Base-by-base conservation (phyloP, 2,113 vertebrate genomes). In the Pseudorhombus dupliciocellatus region DNA sequence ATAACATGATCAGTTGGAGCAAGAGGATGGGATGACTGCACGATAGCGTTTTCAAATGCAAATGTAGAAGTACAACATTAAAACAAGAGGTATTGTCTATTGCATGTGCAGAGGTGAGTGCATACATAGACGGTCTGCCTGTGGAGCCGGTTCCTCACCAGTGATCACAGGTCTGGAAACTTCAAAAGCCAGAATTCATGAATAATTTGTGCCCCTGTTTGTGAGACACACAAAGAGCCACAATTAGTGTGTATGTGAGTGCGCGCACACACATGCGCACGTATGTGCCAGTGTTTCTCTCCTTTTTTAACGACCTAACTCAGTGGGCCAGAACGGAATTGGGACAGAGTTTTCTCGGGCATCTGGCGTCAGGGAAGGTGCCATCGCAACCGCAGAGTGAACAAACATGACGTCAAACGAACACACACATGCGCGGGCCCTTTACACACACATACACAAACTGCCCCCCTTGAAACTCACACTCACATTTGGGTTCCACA, bases 401-500 rank as follows among this genome's bases (percentile, higher is more conserved):
- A 86, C 84, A 90, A 90, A 92, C 84, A 83, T 92, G 90, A 89
- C 86, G 86, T 93, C 90, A 90, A 89, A 80, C 70, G 22, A 28
- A 48, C 79, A 58, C 56, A 31, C 54, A 57, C 54, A 56, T 24
- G 22, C 53, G 57, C 52, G 48, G 61, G 58, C 57, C 40, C 66
- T 26, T n/a, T n/a, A n/a, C 61, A n/a, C 26, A 44, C 57, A 14
- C 75, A 62, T 21, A 21, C 55, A 71, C 58, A 37, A 26, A 69
- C 34, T 54, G 4, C 40, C 15, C 26, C 18, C 66, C 10, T 5
- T 64, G 54, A 21, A 51, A 64, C 75, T 81, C 85, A 55, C 80
- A 67, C 69, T 80, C 59, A 2, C 78, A 71, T 78, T 77, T 53
- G 75, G 79, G 60, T 85, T 67, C 73, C 51, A 69, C 80, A 83